Evolutionary conservation across 2,888 invertebrate genomes (phyloP), one percentile per base, ranked within the genome.

Genomic region (Mesochorus sp.): DNA sequence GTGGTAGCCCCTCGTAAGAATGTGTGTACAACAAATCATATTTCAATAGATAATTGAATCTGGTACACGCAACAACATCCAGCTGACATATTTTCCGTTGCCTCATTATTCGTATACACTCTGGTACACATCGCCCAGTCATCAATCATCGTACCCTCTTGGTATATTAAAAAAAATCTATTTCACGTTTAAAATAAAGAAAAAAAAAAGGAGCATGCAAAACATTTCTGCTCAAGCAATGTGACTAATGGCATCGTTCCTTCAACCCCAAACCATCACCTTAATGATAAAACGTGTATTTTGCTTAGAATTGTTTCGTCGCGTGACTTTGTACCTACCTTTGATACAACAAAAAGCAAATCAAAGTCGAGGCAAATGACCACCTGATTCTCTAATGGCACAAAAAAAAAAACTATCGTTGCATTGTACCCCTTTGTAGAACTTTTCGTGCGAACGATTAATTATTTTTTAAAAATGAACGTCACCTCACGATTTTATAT

Each of bases 41-140:
- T 70, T 78, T 74, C 78, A 78, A 74, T 74, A 47, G 49, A 61
- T 74, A 78, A 78, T 78, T 74, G 74, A 74, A 78, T 78, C 78
- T 78, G 61, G 72, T 70, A 49, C 70, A 70, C 55, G 44, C 53
- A 55, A 44, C 44, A 44, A 47, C 61, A 62, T 59, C 44, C 12
- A 47, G 64, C 67, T 53, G 61, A 73, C 78, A 61, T 70, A 74
- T 74, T 70, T 76, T 62, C 55, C 64, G 14, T 66, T 53, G 42
- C 51, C 44, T 67, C 70, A 74, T 74, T 66, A 74, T 74, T 59
- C 44, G 37, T 31, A 19, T 31, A 51, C 47, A 12, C 55, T 37
- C 24, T 28, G 28, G 28, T 10, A 61, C 3, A 10, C n/a, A n/a
- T n/a, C 26, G 24, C 37, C 10, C 10, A 42, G 68, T 73, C 74